These are phyloP conservation scores for Netelia inedita DNA, from an alignment of 2,888 invertebrate genomes.

Conservation along the genomic window DNA sequence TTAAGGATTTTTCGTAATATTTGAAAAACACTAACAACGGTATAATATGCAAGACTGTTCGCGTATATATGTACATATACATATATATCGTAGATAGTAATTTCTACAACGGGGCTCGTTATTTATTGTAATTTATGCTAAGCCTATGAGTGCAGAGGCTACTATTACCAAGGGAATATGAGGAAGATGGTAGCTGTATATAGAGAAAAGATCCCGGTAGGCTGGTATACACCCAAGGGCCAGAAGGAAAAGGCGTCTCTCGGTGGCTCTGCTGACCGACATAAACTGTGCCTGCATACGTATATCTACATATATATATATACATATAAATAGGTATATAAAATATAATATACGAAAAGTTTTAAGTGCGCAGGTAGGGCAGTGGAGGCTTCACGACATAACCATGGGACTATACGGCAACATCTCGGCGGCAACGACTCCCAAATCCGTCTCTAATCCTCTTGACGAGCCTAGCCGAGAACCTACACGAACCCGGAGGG, in stretches of 20 bases:
- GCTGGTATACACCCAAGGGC: slow-evolving; percentile 72
- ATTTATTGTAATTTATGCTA: slow-evolving; percentile 80
- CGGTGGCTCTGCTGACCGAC: slow-evolving; percentile 61
- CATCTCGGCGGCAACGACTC: slow-evolving; percentile 49
- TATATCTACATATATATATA: neutral
- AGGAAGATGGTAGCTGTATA: slow-evolving; percentile 55
- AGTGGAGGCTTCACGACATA: slow-evolving; percentile 60
- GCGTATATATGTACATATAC: neutral
- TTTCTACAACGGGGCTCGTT: slow-evolving; percentile 72
- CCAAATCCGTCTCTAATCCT: slow-evolving; percentile 75
- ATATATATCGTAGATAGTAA: slow-evolving; percentile 57
- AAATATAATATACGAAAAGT: slow-evolving; percentile 51
- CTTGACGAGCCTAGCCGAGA: slow-evolving; percentile 73
- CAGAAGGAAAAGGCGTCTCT: slow-evolving; percentile 61
- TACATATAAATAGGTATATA: neutral
- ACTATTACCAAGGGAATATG: slow-evolving; percentile 61
- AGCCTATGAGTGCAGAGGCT: slow-evolving; percentile 68
- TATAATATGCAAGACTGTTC: neutral
- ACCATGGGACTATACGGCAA: slow-evolving; percentile 58
- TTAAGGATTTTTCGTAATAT: slow-evolving; percentile 26
- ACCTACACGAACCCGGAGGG: slow-evolving; percentile 44
- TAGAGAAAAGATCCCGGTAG: slow-evolving; percentile 51
- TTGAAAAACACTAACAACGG: slow-evolving; percentile 30
- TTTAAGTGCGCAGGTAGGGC: slow-evolving; percentile 69
- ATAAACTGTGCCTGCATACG: slow-evolving; percentile 52